Percentiles rank a stretch among this genome's conserved stretches.
Evolutionary conservation across 2,888 invertebrate genomes (phyloP).

Genomic region (Clostera curtula): DNA sequence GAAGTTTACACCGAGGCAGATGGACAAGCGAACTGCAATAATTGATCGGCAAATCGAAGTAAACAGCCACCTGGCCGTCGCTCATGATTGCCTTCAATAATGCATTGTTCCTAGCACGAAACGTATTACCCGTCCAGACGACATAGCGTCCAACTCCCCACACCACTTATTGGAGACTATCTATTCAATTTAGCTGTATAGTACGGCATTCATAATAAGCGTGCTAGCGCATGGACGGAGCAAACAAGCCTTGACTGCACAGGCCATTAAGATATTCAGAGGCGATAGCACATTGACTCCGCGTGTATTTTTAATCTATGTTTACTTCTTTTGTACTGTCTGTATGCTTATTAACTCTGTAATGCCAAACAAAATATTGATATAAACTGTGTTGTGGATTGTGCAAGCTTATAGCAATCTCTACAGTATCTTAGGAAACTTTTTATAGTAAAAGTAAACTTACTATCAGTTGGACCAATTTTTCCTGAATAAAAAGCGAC

Average conservation of each 20-base stretch:
- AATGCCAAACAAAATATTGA: no score
- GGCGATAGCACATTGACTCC: conserved; percentile 41
- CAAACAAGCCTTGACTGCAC: conserved; percentile 55
- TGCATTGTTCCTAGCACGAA: conserved; percentile 54
- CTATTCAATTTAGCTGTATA: conserved; percentile 27
- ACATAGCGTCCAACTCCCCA: conserved; percentile 14
- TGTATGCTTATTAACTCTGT: no score
- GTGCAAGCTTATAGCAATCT: no score
- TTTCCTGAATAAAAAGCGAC: no score
- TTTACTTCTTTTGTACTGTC: conserved; percentile 21
- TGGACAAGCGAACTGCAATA: conserved; percentile 36
- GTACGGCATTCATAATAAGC: conserved; percentile 38
- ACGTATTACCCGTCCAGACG: conserved; percentile 33
- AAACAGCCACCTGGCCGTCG: conserved; percentile 52
- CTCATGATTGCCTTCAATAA: conserved; percentile 61
- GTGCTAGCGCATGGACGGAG: conserved; percentile 34
- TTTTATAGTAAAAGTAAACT: no score
- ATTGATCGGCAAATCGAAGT: conserved; percentile 59
- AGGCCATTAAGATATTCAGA: conserved; percentile 56
- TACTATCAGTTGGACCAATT: no score
- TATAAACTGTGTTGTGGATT: no score
- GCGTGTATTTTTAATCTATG: conserved; percentile 41
- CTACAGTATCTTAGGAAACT: no score
- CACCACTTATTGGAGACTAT: conserved; percentile 11
- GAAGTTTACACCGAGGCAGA: conserved; percentile 22